Evolutionary conservation across 2,888 invertebrate genomes (phyloP), one percentile per base, ranked within the genome.

Genomic region (Physocephala rufipes): DNA sequence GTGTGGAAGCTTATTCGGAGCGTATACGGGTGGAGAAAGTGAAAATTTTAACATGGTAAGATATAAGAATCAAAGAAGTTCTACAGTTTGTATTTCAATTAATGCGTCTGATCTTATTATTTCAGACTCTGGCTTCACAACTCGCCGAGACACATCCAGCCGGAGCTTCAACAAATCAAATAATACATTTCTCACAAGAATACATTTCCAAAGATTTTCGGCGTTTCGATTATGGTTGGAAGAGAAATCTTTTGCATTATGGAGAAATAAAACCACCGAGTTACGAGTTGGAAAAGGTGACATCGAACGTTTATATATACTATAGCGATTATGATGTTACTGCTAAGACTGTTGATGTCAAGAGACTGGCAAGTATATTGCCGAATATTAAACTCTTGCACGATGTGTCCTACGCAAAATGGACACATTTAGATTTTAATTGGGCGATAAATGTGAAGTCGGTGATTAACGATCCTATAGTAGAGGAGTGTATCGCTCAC

Each of bases 371-470:
- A 0, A 5, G 58, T 1, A 47, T 63, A 0, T 58, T 77, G 26
- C 68, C 71, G 12, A 72, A 70, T 1, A 7, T 74, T 1, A 69
- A 64, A 3, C 53, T 51, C 3, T 58, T 75, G 49, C 74, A 73
- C 30, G 72, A 71, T 47, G 74, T 79, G 2, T 62, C 71, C 21
- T 65, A 67, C 58, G 24, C 68, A 13, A 74, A 71, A 5, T 78
- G 76, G 72, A 74, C 62, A 19, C 80, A 80, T 58, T 36, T 69
- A 13, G 79, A 80, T 61, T 79, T 74, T 70, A n/a, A n/a, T n/a
- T n/a, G n/a, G n/a, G n/a, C n/a, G n/a, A n/a, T n/a, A n/a, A n/a
- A n/a, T n/a, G n/a, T n/a, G n/a, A n/a, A n/a, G n/a, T n/a, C n/a
- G n/a, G n/a, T n/a, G n/a, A n/a, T n/a, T n/a, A n/a, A n/a, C n/a